Base-by-base conservation (phyloP, 2,888 invertebrate species). In the Sinelater perroti region DNA sequence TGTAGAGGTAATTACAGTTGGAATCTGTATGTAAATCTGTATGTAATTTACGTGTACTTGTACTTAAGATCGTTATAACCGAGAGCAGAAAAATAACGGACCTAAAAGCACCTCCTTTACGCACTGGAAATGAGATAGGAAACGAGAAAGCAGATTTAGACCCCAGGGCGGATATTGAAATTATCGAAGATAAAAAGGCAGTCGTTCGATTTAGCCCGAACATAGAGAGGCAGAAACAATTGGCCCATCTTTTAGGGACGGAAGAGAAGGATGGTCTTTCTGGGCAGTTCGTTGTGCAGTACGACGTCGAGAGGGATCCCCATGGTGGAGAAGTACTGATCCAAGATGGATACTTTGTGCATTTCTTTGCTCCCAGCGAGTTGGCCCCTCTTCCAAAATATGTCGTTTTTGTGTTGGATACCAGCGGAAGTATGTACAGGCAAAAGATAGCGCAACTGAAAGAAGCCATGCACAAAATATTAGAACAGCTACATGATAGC, bases 371-470 rank as follows among this genome's bases (percentile, higher is more conserved):
- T 6, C 90, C 90, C 0, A 74, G 77, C 1, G 80, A 83, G 13
- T 73, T 87, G 57, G 77, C 80, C 10, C 81, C 86, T 2, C 76
- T 88, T 31, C 21, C 79, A 57, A 89, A 90, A 72, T 83, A 87
- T 68, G 85, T 87, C 3, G 81, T 90, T 6, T 91, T 91, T 72
- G 86, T 90, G 8, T 78, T 91, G 69, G 90, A 91, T 72, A 85
- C 87, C 0, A 89, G 89, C 21, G 89, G 89, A 3, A 89, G 89
- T 42, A 91, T 90, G 90, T 79, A 79, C 65, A 89, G 86, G 16
- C 79, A 80, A 46, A 88, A 88, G 77, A 83, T 90, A 31, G 75
- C 79, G 14, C 88, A 90, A 75, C 77, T 88, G n/a, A 82, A 84
- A 51, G 81, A 84, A 53, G 88, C 90, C 17, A 88, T 90, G 87